phyloP scores from a whole-genome alignment of 2,797 vertebrate species.

The Syndactyla subalaris region DNA sequence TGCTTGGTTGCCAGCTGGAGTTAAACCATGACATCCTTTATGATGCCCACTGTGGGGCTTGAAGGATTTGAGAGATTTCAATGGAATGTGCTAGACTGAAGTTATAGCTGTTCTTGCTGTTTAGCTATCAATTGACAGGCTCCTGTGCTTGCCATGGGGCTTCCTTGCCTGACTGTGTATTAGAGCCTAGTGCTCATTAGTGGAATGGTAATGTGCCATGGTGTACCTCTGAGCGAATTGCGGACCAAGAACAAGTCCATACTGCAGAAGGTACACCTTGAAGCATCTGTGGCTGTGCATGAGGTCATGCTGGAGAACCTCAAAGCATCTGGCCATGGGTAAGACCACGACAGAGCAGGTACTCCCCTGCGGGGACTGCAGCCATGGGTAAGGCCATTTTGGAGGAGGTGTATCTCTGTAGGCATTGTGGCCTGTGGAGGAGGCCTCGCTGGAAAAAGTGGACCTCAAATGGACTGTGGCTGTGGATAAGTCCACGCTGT shows the following conservation, averaged over 20 bases:
- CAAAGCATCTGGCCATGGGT: neutral
- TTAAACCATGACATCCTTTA: neutral
- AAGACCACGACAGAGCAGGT: neutral
- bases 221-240: neutral
- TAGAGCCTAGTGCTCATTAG: neutral
- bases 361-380: neutral
- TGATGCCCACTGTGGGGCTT: neutral
- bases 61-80: neutral
- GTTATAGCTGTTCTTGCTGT: neutral
- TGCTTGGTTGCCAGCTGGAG: neutral
- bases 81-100: neutral
- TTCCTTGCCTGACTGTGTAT: neutral
- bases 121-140: neutral
- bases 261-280: neutral
- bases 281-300: neutral
- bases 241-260: neutral
- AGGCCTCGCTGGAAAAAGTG: neutral
- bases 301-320: neutral
- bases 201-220: neutral
- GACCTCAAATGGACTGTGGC: neutral
- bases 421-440: neutral
- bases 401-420: neutral
- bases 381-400: neutral
- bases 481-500: neutral
- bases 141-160: neutral